Evolutionary conservation across 1,140 invertebrate genomes (phyloP).

Genomic region (Habropoda laboriosa): DNA sequence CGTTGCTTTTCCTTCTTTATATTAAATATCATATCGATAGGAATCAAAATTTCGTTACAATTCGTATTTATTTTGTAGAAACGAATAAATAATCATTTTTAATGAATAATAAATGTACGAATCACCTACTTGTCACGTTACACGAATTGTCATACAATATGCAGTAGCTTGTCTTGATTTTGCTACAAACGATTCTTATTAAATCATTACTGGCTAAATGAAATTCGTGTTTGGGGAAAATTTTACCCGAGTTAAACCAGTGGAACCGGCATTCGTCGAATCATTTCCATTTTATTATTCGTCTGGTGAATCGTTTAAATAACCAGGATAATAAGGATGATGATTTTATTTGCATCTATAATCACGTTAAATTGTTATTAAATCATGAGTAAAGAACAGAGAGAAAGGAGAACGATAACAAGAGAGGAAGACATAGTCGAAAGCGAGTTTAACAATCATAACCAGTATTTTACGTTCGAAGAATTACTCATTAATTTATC

Average conservation of each 20-base stretch:
- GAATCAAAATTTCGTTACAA: too few species aligned
- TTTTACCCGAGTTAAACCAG: not conserved
- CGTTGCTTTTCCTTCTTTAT: too few species aligned
- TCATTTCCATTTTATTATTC: constrained; percentile 45
- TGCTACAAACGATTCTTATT: not conserved
- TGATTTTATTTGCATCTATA: constrained; percentile 60
- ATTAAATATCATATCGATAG: too few species aligned
- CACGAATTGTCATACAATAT: not conserved
- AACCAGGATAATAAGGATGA: constrained; percentile 45
- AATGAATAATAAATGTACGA: too few species aligned
- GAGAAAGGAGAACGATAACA: not conserved
- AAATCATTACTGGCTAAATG: not conserved
- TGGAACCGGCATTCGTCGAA: constrained; percentile 39
- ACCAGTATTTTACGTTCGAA: constrained; percentile 55
- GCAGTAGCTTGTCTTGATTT: not conserved
- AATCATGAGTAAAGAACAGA: constrained; percentile 13
- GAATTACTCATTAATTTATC: constrained; percentile 63
- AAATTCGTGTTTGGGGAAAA: not conserved
- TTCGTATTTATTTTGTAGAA: too few species aligned
- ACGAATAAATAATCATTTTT: too few species aligned
- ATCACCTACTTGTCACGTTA: too few species aligned
- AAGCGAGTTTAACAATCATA: constrained; percentile 48
- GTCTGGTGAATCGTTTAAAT: constrained; percentile 14
- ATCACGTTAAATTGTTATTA: constrained; percentile 63
- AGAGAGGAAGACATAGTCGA: not conserved